phyloP scores from a whole-genome alignment of 2,113 vertebrate genomes.

The Porphyrio hochstetteri region DNA sequence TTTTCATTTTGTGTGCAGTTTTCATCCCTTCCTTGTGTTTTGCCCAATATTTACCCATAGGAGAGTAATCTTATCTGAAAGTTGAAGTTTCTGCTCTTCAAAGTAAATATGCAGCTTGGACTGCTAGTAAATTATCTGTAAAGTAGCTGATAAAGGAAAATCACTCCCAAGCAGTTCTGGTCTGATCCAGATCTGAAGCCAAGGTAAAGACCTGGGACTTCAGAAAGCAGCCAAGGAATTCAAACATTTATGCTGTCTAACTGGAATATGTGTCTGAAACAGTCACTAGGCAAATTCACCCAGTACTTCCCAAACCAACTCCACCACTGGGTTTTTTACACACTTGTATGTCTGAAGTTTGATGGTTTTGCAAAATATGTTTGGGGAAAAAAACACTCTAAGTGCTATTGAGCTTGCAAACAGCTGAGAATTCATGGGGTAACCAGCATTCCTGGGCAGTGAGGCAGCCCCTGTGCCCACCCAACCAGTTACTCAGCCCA shows the following conservation, averaged over 20 bases:
- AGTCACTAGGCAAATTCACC: neutral
- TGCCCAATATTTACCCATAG: neutral
- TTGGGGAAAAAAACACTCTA: neutral
- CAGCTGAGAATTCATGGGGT: neutral
- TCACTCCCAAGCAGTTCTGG: conserved; percentile 23
- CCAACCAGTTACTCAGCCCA: neutral
- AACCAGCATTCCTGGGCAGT: neutral
- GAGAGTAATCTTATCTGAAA: conserved; percentile 48
- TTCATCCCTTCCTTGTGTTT: neutral
- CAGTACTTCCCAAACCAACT: neutral
- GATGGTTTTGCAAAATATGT: neutral
- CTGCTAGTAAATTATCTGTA: conserved; percentile 24
- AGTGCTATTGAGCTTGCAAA: neutral
- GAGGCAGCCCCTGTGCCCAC: neutral
- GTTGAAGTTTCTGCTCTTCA: conserved; percentile 23
- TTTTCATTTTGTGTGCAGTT: conserved; percentile 34
- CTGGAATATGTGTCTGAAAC: neutral
- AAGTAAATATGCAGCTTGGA: neutral
- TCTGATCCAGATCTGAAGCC: conserved; percentile 19
- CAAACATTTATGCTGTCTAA: neutral
- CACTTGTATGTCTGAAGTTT: neutral
- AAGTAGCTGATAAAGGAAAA: conserved; percentile 47
- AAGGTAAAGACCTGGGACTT: neutral
- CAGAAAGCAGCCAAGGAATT: conserved; percentile 39
- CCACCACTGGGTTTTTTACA: neutral